A percentile compares a stretch with the other conserved stretches of the same genome.
Evolutionary conservation across 2,113 vertebrate genomes (phyloP).

Genomic region (Emydura subglobosa): DNA sequence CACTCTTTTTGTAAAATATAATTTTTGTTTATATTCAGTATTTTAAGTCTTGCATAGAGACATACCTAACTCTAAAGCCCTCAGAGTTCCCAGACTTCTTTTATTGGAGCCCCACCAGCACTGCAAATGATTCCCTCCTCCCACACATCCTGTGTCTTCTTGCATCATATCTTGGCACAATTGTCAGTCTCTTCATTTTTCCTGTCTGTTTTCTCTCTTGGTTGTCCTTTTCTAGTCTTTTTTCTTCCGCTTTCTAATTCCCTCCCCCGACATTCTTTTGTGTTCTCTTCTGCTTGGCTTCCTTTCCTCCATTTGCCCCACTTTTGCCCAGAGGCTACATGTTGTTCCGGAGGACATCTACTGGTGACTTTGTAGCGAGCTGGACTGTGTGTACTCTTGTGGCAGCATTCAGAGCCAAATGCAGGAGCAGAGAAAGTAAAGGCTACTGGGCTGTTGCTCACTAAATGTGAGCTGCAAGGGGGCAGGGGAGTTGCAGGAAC

Average conservation of each 20-base stretch:
- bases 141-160: not conserved
- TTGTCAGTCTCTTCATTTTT: not conserved
- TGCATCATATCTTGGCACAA: not conserved
- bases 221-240: not conserved
- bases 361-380: not conserved
- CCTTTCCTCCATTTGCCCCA: not conserved
- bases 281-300: not conserved
- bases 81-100: not conserved
- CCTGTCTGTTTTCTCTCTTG: not conserved
- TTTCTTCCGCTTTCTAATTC: not conserved
- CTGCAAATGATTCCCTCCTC: not conserved
- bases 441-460: too few species aligned
- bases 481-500: too few species aligned
- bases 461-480: too few species aligned
- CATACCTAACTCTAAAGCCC: not conserved
- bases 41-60: not conserved
- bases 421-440: too few species aligned
- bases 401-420: too few species aligned
- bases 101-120: not conserved
- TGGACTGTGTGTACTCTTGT: not conserved
- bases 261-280: not conserved
- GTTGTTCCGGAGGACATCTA: not conserved
- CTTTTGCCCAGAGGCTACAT: not conserved
- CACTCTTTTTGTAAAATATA: not conserved
- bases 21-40: not conserved